Base-by-base conservation (phyloP, 2,797 vertebrate genomes). In the Phalloptychus januarius region DNA sequence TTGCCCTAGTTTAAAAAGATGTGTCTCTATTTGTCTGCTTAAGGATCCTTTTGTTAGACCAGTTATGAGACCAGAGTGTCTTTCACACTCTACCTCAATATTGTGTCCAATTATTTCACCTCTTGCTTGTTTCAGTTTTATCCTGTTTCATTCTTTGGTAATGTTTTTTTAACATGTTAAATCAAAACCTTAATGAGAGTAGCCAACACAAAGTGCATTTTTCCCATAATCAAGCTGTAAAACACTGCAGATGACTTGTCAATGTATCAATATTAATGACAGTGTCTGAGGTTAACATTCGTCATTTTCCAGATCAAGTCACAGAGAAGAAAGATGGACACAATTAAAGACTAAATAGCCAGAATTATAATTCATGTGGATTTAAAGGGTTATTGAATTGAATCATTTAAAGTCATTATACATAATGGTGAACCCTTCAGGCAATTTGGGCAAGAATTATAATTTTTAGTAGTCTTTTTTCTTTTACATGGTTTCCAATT, bases 31-130 rank as follows among this genome's bases (percentile, higher is more conserved):
- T 84, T 76, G 73, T 81, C 48, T 38, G 78, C 40, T 85, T 72
- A 83, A 80, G 74, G 76, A 77, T 33, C 25, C 45, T 63, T 45
- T 93, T 91, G 83, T 89, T 76, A 42, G 61, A 36, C 11, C 44
- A 48, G 28, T 82, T 80, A 42, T 84, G 65, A 76, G 65, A 72
- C 70, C 20, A 80, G 86, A 82, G 71, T 18, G 0, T 72, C 67
- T 83, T 77, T 81, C 54, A 42, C 36, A 71, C 48, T 3, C 1
- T 69, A 83, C 20, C n/a, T 81, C 44, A 38, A 84, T 71, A 75
- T 81, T 70, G 80, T 79, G 74, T 45, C 48, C 2, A 40, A 45
- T 78, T 71, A 2, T 81, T 84, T 72, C 72, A 42, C 75, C 61
- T 10, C 42, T 80, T 45, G 33, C 4, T 44, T 40, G 1, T 75